phyloP scores from a whole-genome alignment of 23 tunicate species.

The Trididemnum nubilum region DNA sequence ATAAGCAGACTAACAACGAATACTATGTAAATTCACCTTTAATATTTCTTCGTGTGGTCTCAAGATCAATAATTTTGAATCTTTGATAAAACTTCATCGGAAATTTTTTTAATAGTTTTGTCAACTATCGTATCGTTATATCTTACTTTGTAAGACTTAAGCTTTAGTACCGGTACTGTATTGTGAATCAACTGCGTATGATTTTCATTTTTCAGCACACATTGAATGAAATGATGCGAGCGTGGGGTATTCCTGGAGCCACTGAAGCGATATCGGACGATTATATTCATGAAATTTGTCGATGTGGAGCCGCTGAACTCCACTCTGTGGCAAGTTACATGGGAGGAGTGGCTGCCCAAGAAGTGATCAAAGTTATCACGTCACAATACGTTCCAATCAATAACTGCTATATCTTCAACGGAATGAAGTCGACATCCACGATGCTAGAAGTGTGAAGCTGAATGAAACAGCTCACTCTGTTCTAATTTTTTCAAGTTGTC shows the following conservation, averaged over 20 bases:
- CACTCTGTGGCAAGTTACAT: constrained; percentile 91
- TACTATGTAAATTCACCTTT: no score
- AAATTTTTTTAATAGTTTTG: no score
- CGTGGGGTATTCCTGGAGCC: constrained; percentile 81
- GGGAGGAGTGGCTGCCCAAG: constrained; percentile 97
- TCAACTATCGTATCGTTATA: no score
- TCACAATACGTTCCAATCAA: constrained; percentile 80
- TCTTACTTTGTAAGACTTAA: no score
- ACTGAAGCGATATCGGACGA: constrained; percentile 73
- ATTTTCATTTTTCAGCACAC: constrained; percentile 47
- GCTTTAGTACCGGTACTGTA: no score
- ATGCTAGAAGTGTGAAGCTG: constrained; percentile 43
- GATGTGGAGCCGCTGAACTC: constrained; percentile 86
- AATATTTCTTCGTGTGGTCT: no score
- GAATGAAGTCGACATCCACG: constrained; percentile 63
- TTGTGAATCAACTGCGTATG: no score
- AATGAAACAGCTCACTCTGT: no score
- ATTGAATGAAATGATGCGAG: constrained; percentile 41
- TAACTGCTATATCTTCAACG: constrained; percentile 75
- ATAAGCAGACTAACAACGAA: no score
- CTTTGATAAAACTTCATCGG: no score
- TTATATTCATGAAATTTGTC: constrained; percentile 70
- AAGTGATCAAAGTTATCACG: constrained; percentile 87
- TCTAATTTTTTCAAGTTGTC: no score
- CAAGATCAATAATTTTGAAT: no score